phyloP scores from a whole-genome alignment of 2,888 invertebrate species.

The Gasteruption jaculator region DNA sequence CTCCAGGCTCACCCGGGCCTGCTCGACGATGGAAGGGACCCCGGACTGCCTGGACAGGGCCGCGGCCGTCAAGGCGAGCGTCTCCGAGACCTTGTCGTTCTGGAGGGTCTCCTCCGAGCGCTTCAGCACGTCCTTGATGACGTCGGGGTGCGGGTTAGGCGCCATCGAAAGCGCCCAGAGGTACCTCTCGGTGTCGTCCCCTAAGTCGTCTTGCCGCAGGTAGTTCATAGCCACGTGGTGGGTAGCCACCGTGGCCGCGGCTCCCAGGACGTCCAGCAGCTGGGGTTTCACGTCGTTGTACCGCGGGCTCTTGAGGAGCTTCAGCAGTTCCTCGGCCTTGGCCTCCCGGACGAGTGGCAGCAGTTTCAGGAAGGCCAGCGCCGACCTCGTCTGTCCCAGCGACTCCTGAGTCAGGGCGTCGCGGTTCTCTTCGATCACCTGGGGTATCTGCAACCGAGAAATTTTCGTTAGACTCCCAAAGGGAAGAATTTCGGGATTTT shows the following conservation, averaged over 20 bases:
- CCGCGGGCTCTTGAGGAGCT: conserved; percentile 57
- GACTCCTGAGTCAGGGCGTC: conserved; percentile 56
- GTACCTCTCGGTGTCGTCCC: conserved; percentile 67
- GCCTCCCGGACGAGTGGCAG: conserved; percentile 60
- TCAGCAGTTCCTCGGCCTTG: conserved; percentile 58
- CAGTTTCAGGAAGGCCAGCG: conserved; percentile 62
- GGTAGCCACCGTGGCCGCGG: conserved; percentile 64
- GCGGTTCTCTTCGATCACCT: conserved; percentile 55
- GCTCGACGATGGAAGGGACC: conserved; percentile 31
- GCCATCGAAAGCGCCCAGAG: conserved; percentile 69
- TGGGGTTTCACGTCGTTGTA: conserved; percentile 61
- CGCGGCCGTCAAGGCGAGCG: conserved; percentile 63
- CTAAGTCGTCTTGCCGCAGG: conserved; percentile 55
- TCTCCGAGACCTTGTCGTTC: conserved; percentile 63
- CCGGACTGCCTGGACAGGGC: conserved; percentile 56
- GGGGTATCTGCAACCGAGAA: conserved; percentile 53
- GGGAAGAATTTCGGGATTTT: not conserved
- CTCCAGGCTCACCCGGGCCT: conserved; percentile 41
- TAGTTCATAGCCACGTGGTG: conserved; percentile 67
- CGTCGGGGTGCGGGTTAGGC: conserved; percentile 58
- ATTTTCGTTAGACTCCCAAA: conserved; percentile 5
- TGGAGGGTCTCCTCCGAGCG: conserved; percentile 53
- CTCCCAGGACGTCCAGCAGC: conserved; percentile 67
- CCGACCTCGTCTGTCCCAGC: conserved; percentile 62
- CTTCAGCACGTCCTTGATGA: conserved; percentile 54